Evolutionary conservation across 2,113 vertebrate species (phyloP).

Genomic region (Junco hyemalis): DNA sequence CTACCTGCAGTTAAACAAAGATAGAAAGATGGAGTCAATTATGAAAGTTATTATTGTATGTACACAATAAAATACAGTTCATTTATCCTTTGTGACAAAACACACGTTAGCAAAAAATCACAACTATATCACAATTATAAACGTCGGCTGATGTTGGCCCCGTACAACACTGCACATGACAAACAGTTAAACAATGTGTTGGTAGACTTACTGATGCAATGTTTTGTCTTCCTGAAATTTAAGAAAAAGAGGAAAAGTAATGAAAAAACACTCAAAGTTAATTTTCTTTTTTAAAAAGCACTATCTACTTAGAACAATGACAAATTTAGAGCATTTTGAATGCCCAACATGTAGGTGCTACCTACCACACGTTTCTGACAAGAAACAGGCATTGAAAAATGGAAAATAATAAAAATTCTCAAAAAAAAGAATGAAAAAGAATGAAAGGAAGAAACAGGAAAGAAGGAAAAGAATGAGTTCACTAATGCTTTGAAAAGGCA

Average conservation of each 20-base stretch:
- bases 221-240: background rate
- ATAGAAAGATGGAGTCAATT: background rate
- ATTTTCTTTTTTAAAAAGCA: background rate
- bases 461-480: background rate
- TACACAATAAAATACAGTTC: background rate
- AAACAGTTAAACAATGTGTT: background rate
- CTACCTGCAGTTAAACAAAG: background rate
- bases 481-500: background rate
- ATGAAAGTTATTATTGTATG: background rate
- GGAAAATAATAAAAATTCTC: background rate
- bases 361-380: background rate
- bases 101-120: background rate
- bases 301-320: background rate
- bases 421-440: background rate
- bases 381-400: background rate
- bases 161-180: background rate
- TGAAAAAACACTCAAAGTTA: fast-evolving
- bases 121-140: background rate
- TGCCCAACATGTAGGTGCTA: fast-evolving
- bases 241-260: background rate
- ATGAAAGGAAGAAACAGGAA: background rate
- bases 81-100: background rate
- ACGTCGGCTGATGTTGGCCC: background rate
- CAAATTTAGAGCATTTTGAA: background rate
- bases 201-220: background rate